phyloP scores from a whole-genome alignment of 2,797 vertebrate species.

The Brachyalestes nurse region DNA sequence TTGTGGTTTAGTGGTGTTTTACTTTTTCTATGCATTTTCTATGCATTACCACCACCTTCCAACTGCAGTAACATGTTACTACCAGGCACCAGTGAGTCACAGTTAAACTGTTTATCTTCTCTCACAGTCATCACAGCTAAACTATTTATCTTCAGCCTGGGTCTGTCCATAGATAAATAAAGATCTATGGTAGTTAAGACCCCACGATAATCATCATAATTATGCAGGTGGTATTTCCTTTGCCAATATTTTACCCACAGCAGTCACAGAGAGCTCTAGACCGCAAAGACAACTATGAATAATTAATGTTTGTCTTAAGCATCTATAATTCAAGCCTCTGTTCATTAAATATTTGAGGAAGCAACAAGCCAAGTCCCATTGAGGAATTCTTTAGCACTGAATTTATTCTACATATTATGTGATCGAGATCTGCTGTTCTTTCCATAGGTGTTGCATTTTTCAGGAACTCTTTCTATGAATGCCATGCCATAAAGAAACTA shows the following conservation, averaged over 20 bases:
- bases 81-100: too few species aligned
- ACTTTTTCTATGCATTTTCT: too few species aligned
- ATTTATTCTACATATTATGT: slow-evolving; percentile 46
- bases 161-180: slow-evolving; percentile 46
- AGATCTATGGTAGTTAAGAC: slow-evolving; percentile 28
- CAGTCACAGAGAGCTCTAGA: slow-evolving; percentile 64
- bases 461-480: background rate
- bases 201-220: slow-evolving; percentile 65
- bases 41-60: too few species aligned
- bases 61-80: too few species aligned
- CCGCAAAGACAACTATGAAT: slow-evolving; percentile 70
- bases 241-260: slow-evolving; percentile 61
- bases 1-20: too few species aligned
- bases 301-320: slow-evolving; percentile 65
- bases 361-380: slow-evolving; percentile 54
- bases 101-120: too few species aligned
- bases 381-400: slow-evolving; percentile 46
- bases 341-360: slow-evolving; percentile 64
- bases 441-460: background rate
- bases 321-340: slow-evolving; percentile 74
- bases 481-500: background rate
- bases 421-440: slow-evolving; percentile 41
- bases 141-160: slow-evolving; percentile 32
- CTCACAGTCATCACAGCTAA: slow-evolving; percentile 34
- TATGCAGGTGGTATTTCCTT: slow-evolving; percentile 60